Evolutionary conservation across 2,113 vertebrate species (phyloP), one percentile per base, ranked within the genome.

Genomic region (Willisornis vidua): DNA sequence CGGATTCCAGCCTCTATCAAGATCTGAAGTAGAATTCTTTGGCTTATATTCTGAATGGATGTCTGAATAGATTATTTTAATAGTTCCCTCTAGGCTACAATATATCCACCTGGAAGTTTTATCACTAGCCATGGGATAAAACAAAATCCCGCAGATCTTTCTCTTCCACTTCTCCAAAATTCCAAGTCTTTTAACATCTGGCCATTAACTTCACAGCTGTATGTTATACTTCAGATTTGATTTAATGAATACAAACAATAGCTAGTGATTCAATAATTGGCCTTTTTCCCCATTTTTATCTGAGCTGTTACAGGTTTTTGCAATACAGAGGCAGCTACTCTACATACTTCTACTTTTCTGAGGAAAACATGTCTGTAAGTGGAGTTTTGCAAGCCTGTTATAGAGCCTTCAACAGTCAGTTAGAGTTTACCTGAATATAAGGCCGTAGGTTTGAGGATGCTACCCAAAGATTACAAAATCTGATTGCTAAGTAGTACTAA

Each of bases 51-150:
- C n/a, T 76, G 15, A 35, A 80, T 26, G 77, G 26, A 85, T 87
- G 76, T 83, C 37, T 79, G 17, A 41, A 80, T 26, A 81, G 29
- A 85, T 85, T 83, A 66, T 87, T 91, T 87, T 54, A 57, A 85
- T 31, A 45, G 2, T 43, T 73, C 15, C 5, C 17, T 45, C 7
- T 88, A 54, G 10, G 45, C 67, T 62, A 45, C 68, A 93, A 61
- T 68, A 45, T 28, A 79, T 65, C 24, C 12, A 49, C 14, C 28
- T 37, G n/a, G n/a, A 83, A 49, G 14, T 43, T n/a, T 88, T 75
- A 61, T 90, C 58, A 85, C 54, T 66, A 62, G n/a, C 28, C 13
- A 46, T 26, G 23, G 4, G 4, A 61, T 68, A 82, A 91, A 63
- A 3, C 45, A 85, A 85, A 94, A 90, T 85, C 37, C 29, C 41